These are phyloP conservation scores for Heliocidaris erythrogramma DNA, from an alignment of 35 echinoderm and acorn worm genomes.

Conservation along the genomic window DNA sequence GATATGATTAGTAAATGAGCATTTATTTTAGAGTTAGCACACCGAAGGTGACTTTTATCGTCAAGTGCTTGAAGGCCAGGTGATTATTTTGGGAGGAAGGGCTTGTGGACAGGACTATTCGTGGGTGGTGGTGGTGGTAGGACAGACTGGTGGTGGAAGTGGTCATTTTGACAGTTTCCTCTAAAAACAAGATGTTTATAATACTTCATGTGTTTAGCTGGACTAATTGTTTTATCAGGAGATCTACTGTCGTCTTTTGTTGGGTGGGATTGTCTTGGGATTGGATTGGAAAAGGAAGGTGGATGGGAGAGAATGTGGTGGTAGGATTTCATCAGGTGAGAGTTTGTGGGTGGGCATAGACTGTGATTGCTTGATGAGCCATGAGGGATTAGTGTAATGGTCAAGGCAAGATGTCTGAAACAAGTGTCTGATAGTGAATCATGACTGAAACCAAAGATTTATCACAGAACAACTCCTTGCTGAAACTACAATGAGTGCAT, in stretches of 20 bases:
- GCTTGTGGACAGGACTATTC: not conserved
- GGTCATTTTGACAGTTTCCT: not conserved
- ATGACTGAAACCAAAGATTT: no score
- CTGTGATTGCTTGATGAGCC: no score
- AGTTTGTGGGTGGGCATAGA: no score
- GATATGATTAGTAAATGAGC: not conserved
- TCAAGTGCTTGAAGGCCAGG: not conserved
- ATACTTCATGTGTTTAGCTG: not conserved
- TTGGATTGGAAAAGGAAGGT: not conserved
- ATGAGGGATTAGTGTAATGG: no score
- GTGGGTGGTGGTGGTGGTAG: not conserved
- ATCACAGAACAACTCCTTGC: no score
- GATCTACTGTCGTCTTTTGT: not conserved
- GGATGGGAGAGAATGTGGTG: not conserved
- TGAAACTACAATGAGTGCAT: no score
- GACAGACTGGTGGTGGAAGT: not conserved
- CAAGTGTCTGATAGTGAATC: no score
- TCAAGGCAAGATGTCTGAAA: no score
- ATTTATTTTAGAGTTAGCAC: not conserved
- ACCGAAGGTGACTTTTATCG: not conserved
- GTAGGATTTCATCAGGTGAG: no score
- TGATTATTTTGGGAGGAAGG: not conserved
- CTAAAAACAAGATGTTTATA: not conserved
- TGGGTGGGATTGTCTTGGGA: not conserved
- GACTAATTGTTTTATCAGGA: not conserved